Conservation (phyloP, 1,140 invertebrate genomes). For the Globodera rostochiensis region DNA sequence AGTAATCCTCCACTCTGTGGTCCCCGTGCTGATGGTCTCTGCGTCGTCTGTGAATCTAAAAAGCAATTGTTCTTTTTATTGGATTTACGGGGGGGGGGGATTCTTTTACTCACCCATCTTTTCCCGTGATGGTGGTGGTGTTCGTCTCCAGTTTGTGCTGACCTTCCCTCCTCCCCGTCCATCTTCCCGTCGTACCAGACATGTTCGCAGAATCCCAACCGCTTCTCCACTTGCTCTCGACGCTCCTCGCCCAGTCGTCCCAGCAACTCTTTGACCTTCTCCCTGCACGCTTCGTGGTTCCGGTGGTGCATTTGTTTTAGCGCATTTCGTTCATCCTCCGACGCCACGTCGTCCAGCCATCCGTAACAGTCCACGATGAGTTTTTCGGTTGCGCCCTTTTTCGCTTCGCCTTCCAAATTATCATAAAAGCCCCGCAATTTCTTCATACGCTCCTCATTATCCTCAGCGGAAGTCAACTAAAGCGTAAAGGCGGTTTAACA, state of each 20-base stretch:
- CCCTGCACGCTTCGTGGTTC: constrained; percentile 30
- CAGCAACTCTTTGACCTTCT: constrained; percentile 27
- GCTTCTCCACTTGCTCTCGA: constrained; percentile 25
- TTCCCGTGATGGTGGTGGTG: constrained; percentile 35
- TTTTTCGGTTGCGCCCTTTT: constrained; percentile 31
- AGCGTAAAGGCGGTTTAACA: neutral
- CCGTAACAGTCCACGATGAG: constrained; percentile 41
- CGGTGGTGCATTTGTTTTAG: constrained; percentile 30
- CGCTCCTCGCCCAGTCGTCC: constrained; percentile 29
- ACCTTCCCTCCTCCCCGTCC: constrained; percentile 13
- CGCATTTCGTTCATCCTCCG: constrained; percentile 37
- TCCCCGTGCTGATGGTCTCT: constrained; percentile 32
- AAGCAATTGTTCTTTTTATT: neutral
- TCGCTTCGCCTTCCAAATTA: constrained; percentile 16
- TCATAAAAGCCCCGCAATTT: constrained; percentile 34
- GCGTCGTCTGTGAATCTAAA: constrained; percentile 2
- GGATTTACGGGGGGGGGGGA: neutral
- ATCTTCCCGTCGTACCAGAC: constrained; percentile 41
- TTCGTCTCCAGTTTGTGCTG: constrained; percentile 13
- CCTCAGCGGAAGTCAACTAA: constrained; percentile 1
- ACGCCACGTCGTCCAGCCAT: constrained; percentile 35
- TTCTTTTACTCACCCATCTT: constrained; percentile 17
- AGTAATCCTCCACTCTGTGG: constrained; percentile 47
- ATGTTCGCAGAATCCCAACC: constrained; percentile 38
- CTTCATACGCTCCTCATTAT: constrained; percentile 4